Percentiles rank a stretch among this genome's conserved stretches.
Conservation (phyloP, 2,113 vertebrate genomes). For the Periophthalmus modestus region DNA sequence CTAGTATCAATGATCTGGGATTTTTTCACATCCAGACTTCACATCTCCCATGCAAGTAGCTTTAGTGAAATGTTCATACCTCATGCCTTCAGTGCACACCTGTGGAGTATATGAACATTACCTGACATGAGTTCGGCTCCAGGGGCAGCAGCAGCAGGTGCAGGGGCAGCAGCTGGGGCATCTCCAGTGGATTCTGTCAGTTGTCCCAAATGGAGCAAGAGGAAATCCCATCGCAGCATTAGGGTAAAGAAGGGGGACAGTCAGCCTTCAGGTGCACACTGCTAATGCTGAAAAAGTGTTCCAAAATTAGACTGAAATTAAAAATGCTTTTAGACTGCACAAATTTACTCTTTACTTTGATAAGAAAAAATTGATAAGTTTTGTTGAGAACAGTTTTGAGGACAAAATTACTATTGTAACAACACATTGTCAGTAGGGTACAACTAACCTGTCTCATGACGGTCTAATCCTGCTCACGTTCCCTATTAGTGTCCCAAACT, state of each 20-base stretch:
- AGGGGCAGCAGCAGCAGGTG: slow-evolving; percentile 76
- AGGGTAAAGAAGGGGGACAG: slow-evolving; percentile 75
- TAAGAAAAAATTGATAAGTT: neutral
- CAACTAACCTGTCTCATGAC: no score
- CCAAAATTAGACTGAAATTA: slow-evolving; percentile 34
- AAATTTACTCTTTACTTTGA: neutral
- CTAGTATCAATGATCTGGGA: no score
- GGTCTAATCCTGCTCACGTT: no score
- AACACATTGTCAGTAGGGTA: no score
- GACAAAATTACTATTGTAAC: neutral
- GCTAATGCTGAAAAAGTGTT: slow-evolving; percentile 58
- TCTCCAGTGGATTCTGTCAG: slow-evolving; percentile 88
- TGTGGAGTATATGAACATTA: slow-evolving; percentile 64
- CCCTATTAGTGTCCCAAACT: neutral
- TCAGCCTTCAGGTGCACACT: slow-evolving; percentile 69
- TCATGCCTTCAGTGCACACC: slow-evolving; percentile 12
- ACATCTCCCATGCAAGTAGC: neutral
- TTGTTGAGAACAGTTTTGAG: no score
- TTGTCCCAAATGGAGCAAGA: slow-evolving; percentile 23
- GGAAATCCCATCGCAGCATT: slow-evolving; percentile 81
- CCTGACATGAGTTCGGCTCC: slow-evolving; percentile 89
- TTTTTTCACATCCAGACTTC: neutral
- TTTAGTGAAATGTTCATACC: slow-evolving; percentile 14
- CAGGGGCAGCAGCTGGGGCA: slow-evolving; percentile 78
- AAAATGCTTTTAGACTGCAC: neutral